Conservation (phyloP, 2,797 vertebrate species). For the Strix occidentalis region DNA sequence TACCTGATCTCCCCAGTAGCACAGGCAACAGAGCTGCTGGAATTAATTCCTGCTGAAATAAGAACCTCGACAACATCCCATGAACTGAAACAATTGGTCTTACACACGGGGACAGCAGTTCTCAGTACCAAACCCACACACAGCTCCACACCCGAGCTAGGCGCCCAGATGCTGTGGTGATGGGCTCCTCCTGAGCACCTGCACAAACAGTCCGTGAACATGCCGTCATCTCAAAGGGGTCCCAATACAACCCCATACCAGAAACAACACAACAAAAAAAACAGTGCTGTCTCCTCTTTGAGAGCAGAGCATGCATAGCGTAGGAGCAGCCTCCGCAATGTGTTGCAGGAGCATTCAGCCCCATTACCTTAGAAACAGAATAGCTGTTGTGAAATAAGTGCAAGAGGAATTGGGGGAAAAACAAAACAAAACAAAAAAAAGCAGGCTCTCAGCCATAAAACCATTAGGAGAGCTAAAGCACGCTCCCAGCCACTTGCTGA, state of each 20-base stretch:
- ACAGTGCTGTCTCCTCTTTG: neutral
- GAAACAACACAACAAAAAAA: neutral
- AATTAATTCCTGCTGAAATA: neutral
- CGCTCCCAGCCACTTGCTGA: neutral
- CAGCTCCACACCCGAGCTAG: neutral
- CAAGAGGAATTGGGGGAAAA: neutral
- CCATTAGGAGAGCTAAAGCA: neutral
- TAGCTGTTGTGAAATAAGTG: neutral
- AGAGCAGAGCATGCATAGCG: neutral
- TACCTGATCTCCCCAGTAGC: neutral
- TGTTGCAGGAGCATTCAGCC: neutral
- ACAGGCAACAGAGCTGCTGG: neutral
- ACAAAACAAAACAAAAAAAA: neutral
- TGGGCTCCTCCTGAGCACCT: neutral
- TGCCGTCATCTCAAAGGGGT: neutral
- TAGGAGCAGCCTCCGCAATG: neutral
- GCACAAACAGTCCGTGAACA: neutral
- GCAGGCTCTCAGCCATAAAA: neutral
- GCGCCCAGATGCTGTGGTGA: neutral
- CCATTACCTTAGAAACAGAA: neutral
- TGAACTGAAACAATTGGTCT: neutral
- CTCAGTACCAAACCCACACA: neutral
- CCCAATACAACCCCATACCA: fast-evolving
- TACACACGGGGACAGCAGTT: neutral
- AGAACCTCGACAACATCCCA: neutral